Evolutionary conservation across 2,113 vertebrate genomes (phyloP).

Genomic region (Labeo rohita): DNA sequence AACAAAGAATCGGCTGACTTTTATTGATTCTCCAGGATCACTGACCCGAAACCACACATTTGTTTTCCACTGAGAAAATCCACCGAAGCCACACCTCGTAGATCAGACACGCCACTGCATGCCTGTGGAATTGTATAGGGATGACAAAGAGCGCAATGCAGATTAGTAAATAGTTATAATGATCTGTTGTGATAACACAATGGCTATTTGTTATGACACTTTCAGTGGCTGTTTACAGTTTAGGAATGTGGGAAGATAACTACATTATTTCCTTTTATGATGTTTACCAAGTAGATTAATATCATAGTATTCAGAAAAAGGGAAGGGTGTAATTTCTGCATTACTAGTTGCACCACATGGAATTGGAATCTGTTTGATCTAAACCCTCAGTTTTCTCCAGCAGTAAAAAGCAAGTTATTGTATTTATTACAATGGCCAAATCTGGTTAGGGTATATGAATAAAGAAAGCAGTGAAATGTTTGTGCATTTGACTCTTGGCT

Average conservation of each 20-base stretch:
- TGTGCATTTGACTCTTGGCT: background rate
- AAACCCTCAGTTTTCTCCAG: background rate
- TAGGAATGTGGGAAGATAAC: background rate
- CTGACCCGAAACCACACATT: background rate
- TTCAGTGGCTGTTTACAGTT: background rate
- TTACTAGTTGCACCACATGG: background rate
- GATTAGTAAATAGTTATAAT: slow-evolving; percentile 25
- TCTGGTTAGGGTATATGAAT: background rate
- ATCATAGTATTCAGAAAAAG: background rate
- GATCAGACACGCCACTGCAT: slow-evolving; percentile 23
- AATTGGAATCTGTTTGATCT: background rate
- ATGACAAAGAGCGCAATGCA: background rate
- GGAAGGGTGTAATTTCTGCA: background rate
- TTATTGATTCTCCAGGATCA: background rate
- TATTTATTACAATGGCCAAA: background rate
- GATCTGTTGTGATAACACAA: slow-evolving; percentile 12
- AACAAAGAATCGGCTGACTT: background rate
- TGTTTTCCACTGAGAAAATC: slow-evolving; percentile 23
- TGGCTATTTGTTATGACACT: background rate
- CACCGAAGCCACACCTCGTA: slow-evolving; percentile 13
- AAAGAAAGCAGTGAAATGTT: background rate
- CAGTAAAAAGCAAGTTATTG: background rate
- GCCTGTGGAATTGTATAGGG: background rate
- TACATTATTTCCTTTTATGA: background rate
- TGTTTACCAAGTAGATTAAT: background rate